Evolutionary conservation across 2,797 vertebrate genomes (phyloP).

Genomic region (Liasis olivaceus): DNA sequence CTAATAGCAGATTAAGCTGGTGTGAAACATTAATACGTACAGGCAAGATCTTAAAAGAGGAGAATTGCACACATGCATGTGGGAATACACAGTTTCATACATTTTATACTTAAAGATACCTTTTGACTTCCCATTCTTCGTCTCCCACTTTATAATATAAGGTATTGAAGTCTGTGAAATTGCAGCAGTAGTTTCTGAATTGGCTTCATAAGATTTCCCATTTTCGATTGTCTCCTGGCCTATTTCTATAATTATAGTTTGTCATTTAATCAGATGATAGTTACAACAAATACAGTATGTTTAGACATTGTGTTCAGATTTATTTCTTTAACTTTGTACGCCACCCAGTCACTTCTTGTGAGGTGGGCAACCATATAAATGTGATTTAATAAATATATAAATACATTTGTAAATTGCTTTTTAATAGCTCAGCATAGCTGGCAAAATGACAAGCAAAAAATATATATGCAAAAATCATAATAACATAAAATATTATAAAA

Average conservation of each 20-base stretch:
- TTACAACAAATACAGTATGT: neutral
- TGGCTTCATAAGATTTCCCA: neutral
- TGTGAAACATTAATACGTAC: neutral
- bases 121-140: slow-evolving; percentile 12
- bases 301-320: neutral
- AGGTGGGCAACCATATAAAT: too few relatives aligned
- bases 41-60: slow-evolving; percentile 32
- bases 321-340: neutral
- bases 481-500: neutral
- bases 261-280: neutral
- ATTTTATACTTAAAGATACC: neutral
- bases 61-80: neutral
- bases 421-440: neutral
- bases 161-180: neutral
- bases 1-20: neutral
- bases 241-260: neutral
- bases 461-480: neutral
- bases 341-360: too few relatives aligned
- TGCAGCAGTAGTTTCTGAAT: neutral
- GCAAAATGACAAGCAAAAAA: neutral
- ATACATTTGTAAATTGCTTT: neutral
- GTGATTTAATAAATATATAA: too few relatives aligned
- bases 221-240: neutral
- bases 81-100: neutral
- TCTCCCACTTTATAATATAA: neutral